Evolutionary conservation across 2,888 invertebrate species (phyloP), one percentile per base, ranked within the genome.

Genomic region (Aphrophora alni): DNA sequence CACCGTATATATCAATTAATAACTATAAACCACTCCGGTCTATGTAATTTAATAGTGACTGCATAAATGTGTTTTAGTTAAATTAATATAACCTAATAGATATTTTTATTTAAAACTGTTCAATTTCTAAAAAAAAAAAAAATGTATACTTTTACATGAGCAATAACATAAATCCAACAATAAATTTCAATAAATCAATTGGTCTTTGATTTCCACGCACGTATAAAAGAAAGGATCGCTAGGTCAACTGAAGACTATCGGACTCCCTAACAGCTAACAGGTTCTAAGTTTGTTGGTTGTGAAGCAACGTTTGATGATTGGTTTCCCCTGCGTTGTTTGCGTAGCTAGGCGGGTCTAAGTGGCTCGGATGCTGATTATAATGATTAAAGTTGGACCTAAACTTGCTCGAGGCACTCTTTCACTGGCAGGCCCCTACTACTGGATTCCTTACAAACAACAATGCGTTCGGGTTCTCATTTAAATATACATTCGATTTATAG

Each of bases 291-390:
- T 59, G 59, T 59, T 59, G 59, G 59, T 59, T 21, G 59, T 59
- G 59, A 59, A 59, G 59, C 59, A 59, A 59, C 59, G 12, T 5
- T 3, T 8, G 33, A 33, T 8, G 44, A 4, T 59, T 59, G 12
- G 59, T n/a, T 59, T 59, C 21, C 59, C 59, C n/a, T 3, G 5
- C 59, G 59, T 59, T 59, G 59, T 59, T 59, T 59, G 59, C 59
- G 59, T 59, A 59, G 12, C 59, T 59, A 59, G 59, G 59, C 59
- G 59, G 59, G 59, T 59, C 59, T 59, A 59, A 59, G 59, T 59
- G 59, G 59, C 21, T 59, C 2, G 21, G 21, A n/a, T 21, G 7
- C 59, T 59, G 59, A 59, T 59, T 59, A 59, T 59, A 21, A 59
- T 59, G 59, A 59, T 59, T 59, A 59, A 21, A 59, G 21, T 21